Base-by-base conservation (phyloP, 2,888 invertebrate species). In the Pherbina coryleti region DNA sequence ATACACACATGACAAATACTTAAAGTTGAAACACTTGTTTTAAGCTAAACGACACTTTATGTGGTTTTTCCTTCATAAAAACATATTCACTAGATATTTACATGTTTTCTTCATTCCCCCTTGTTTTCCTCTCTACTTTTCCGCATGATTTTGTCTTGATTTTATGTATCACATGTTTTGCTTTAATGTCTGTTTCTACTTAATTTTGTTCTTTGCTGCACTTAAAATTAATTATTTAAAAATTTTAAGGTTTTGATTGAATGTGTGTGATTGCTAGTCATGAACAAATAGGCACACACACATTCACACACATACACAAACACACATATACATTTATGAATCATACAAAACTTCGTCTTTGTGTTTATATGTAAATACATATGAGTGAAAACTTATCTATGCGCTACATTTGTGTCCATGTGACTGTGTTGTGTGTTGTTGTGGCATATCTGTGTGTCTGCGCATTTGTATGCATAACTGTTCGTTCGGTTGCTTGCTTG, bases 261-360 rank as follows among this genome's bases (percentile, higher is more conserved):
- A 67, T 62, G 53, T 55, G 34, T 66, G 62, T 78, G 71, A 75
- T 51, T 79, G 78, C 70, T 77, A 64, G 44, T 72, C 79, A 75
- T 78, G 79, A 81, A 84, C 82, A 82, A 81, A 81, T 78, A 83
- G 83, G 83, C 83, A 84, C 22, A 66, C 19, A 11, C 9, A 66
- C 5, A 14, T 5, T 4, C n/a, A 66, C 66, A 66, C n/a, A 34
- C 34, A 9, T 8, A 62, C 62, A 62, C 11, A 62, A 57, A 51
- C 8, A 19, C 22, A n/a, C 22, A 55, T 22, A 2, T 1, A 44
- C 14, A 3, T 44, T 44, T 37, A 4, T 31, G 31, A 31, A 3
- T 4, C 31, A 31, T 1, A 37, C 37, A 44, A 11, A 44, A n/a
- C 55, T 55, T n/a, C 2, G 11, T 5, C 19, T 53, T 53, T 55